Evolutionary conservation across 2,888 invertebrate genomes (phyloP).

Genomic region (Noctua comes): DNA sequence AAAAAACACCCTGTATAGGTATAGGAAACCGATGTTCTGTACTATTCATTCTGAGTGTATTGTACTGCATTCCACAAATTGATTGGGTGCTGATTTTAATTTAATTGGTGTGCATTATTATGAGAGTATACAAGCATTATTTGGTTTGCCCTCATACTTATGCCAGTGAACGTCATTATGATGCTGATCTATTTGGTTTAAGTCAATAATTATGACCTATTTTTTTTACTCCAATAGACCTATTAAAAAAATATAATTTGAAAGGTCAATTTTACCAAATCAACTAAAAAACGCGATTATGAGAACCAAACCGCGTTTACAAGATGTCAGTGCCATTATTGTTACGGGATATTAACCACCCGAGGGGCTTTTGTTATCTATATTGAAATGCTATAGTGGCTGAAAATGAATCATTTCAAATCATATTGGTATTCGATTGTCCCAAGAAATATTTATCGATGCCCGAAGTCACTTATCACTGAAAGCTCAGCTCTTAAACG

Average conservation of each 20-base stretch:
- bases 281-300: neutral
- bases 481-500: neutral
- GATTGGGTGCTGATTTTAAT: slow-evolving; percentile 17
- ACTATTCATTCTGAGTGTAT: neutral
- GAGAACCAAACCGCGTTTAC: too few relatives aligned
- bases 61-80: slow-evolving; percentile 21
- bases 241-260: neutral
- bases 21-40: neutral
- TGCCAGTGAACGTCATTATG: neutral
- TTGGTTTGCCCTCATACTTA: neutral
- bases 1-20: too few relatives aligned
- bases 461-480: too few relatives aligned
- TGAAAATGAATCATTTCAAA: too few relatives aligned
- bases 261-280: neutral
- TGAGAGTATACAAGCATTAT: neutral
- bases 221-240: neutral
- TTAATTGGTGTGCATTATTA: slow-evolving; percentile 15
- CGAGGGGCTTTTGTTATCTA: too few relatives aligned
- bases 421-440: too few relatives aligned
- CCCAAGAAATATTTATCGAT: too few relatives aligned
- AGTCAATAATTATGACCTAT: neutral
- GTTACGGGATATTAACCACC: neutral
- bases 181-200: neutral
- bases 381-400: too few relatives aligned
- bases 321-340: too few relatives aligned